Base-by-base conservation (phyloP, 2,797 vertebrate species). In the Enoplosus armatus region DNA sequence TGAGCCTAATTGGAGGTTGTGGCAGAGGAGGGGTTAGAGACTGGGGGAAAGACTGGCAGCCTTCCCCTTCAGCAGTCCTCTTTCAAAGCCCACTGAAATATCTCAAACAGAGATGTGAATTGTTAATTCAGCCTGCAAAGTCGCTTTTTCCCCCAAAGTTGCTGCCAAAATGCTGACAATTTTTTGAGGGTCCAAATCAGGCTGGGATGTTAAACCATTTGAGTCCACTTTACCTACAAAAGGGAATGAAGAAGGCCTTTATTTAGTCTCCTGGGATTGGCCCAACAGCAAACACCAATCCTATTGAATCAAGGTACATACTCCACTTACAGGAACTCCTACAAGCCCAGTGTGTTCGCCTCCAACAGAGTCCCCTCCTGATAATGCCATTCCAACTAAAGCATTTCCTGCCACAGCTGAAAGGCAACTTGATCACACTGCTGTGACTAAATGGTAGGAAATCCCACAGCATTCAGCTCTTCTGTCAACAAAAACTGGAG, bases 71-170 rank as follows among this genome's bases (percentile, higher is more conserved):
- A 87, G 84, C 84, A 85, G 79, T 81, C 85, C 75, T 82, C 85
- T 91, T 92, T 90, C 82, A 91, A 91, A 93, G 90, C 79, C 67
- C 85, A 70, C 86, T 90, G 83, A 93, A 94, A 94, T 91, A 94
- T 93, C 90, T 93, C 87, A 91, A 80, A 94, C 92, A 91, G 89
- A 92, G 91, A 92, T 92, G 88, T 53, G 90, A 91, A 91, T 92
- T 94, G 90, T 92, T 93, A 93, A 95, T 94, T 94, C 90, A 93
- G 77, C 72, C 72, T 80, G 82, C 72, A 75, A 86, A 87, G 85
- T 71, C 29, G 31, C 56, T 45, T 56, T 82, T 70, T 77, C 62
- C 48, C 58, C 67, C 53, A 80, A 91, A 82, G 35, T 60, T 66
- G 39, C 77, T 78, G 89, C 90, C 85, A 94, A 92, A 90, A 80